Conservation (phyloP, 2,113 vertebrate genomes). For the Diphyllodes magnificus region DNA sequence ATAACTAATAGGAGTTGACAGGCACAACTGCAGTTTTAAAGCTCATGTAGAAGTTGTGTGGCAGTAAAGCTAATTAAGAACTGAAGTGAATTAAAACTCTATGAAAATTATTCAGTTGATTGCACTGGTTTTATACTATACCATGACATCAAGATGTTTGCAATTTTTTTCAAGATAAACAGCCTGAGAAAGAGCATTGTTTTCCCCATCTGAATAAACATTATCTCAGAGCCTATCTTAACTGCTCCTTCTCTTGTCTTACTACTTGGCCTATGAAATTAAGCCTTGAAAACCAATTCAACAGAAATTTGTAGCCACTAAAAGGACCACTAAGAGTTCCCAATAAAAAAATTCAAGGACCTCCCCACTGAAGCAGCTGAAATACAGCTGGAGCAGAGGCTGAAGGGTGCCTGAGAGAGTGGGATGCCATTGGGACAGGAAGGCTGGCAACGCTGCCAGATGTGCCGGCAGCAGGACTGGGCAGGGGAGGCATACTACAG, state of each 20-base stretch:
- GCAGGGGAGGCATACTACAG: not conserved
- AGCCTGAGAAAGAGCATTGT: not conserved
- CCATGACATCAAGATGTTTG: not conserved
- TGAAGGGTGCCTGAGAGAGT: not conserved
- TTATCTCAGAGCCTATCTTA: not conserved
- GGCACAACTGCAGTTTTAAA: conserved; percentile 57
- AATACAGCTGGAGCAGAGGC: not conserved
- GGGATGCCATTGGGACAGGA: not conserved
- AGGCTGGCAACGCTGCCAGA: not conserved
- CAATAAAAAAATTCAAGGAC: not conserved
- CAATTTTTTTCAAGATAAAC: not conserved
- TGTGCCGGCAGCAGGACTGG: not conserved
- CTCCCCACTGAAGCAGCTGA: not conserved
- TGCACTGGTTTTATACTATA: not conserved
- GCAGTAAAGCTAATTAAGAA: conserved; percentile 32
- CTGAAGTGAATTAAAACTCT: not conserved
- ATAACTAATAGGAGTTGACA: conserved; percentile 68
- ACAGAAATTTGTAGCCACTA: not conserved
- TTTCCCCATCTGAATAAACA: not conserved
- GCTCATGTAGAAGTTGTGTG: conserved; percentile 26
- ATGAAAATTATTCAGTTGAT: not conserved
- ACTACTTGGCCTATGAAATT: not conserved
- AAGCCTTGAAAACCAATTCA: not conserved
- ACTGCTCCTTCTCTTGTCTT: not conserved
- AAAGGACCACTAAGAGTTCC: not conserved